Conservation (phyloP, 2,888 invertebrate genomes). For the Saturnia japonica region DNA sequence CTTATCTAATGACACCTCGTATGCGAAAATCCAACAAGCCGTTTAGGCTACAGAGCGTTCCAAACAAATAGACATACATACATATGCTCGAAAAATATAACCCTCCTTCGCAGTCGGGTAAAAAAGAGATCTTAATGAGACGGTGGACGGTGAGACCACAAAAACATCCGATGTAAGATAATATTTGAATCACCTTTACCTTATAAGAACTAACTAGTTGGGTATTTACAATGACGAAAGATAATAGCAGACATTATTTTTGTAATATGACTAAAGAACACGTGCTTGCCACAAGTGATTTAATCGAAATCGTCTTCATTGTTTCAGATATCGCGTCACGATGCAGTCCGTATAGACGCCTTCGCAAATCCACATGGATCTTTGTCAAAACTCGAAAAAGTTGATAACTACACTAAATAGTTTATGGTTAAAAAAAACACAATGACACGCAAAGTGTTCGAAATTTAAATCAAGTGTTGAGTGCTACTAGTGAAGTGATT, state of each 20-base stretch:
- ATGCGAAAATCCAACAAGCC: no score
- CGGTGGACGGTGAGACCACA: no score
- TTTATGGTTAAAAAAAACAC: not conserved
- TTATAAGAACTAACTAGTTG: slow-evolving; percentile 11
- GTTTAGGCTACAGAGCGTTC: no score
- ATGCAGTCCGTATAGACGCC: slow-evolving; percentile 6
- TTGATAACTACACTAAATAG: not conserved
- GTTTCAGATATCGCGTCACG: slow-evolving; percentile 11
- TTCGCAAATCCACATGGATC: slow-evolving; percentile 6
- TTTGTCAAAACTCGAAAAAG: not conserved
- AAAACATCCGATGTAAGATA: not conserved
- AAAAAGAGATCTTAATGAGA: no score
- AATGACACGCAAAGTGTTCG: slow-evolving; percentile 1
- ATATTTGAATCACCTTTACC: slow-evolving; percentile 1
- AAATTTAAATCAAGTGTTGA: slow-evolving; percentile 31
- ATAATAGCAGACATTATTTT: slow-evolving; percentile 10
- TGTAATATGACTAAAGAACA: slow-evolving; percentile 13
- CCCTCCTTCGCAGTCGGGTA: no score
- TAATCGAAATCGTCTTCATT: slow-evolving; percentile 1
- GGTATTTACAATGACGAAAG: slow-evolving; percentile 5
- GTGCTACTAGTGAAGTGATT: slow-evolving; percentile 44
- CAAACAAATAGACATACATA: no score
- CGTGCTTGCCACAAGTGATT: slow-evolving; percentile 6
- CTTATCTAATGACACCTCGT: no score
- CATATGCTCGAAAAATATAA: no score